These are phyloP conservation scores for Carassius carassius DNA, from an alignment of 2,113 vertebrate genomes.

Conservation along the genomic window DNA sequence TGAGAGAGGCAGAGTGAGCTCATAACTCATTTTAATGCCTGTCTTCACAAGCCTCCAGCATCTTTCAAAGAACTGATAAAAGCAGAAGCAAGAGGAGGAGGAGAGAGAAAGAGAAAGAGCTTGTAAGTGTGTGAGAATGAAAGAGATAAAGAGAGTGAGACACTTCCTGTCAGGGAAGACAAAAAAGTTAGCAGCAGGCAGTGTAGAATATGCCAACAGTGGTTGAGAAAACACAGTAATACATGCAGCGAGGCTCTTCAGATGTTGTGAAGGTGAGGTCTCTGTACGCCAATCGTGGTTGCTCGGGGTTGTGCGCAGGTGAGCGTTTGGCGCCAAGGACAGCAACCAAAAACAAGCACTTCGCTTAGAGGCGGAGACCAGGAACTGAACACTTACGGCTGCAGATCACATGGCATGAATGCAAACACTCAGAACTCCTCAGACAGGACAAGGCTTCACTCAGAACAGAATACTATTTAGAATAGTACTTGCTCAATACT, in stretches of 20 bases:
- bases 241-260: constrained; percentile 4
- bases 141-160: constrained; percentile 27
- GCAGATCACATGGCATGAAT: neutral
- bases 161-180: constrained; percentile 27
- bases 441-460: neutral
- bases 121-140: neutral
- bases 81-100: constrained; percentile 10
- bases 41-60: constrained; percentile 56
- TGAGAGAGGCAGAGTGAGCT: constrained; percentile 52
- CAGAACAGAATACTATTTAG: neutral
- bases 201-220: constrained; percentile 19
- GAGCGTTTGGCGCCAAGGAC: constrained; percentile 5
- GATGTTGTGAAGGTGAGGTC: constrained; percentile 30
- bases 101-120: constrained; percentile 13
- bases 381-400: neutral
- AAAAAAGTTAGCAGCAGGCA: constrained; percentile 35
- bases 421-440: neutral
- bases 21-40: constrained; percentile 61
- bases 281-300: neutral
- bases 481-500: neutral
- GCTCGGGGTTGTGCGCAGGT: constrained; percentile 1
- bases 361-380: neutral
- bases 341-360: neutral
- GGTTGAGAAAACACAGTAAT: constrained; percentile 23
- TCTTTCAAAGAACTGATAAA: constrained; percentile 41